phyloP scores from a whole-genome alignment of 2,113 vertebrate species.

The Apodemus sylvaticus region DNA sequence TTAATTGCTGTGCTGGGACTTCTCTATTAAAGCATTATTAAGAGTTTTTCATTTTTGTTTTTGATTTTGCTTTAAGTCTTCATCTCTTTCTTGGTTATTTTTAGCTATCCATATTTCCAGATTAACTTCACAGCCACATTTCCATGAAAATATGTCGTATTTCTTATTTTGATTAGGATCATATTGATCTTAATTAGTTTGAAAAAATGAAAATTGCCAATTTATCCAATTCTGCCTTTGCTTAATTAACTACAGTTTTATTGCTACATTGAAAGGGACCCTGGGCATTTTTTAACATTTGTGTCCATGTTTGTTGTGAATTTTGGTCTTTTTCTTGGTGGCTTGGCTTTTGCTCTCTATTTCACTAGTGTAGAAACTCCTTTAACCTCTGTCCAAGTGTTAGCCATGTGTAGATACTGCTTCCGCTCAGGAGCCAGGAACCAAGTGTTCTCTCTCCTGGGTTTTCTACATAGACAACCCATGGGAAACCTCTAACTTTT shows the following conservation, averaged over 20 bases:
- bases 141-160: background rate
- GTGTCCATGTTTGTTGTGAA: background rate
- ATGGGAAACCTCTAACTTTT: constrained; percentile 16
- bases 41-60: background rate
- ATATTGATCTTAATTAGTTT: background rate
- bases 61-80: background rate
- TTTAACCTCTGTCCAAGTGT: background rate
- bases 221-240: background rate
- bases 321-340: background rate
- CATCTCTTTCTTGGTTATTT: background rate
- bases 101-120: background rate
- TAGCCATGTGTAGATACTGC: background rate
- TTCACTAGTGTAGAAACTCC: background rate
- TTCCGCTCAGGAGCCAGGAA: background rate
- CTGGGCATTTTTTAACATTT: background rate
- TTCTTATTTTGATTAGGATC: background rate
- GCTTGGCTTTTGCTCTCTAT: background rate
- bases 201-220: background rate
- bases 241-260: background rate
- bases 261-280: background rate
- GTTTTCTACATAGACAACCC: background rate
- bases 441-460: background rate
- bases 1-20: background rate
- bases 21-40: background rate
- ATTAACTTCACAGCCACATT: background rate